Evolutionary conservation across 2,797 vertebrate species (phyloP), one percentile per base, ranked within the genome.

Genomic region (Rhinichthys osculus): DNA sequence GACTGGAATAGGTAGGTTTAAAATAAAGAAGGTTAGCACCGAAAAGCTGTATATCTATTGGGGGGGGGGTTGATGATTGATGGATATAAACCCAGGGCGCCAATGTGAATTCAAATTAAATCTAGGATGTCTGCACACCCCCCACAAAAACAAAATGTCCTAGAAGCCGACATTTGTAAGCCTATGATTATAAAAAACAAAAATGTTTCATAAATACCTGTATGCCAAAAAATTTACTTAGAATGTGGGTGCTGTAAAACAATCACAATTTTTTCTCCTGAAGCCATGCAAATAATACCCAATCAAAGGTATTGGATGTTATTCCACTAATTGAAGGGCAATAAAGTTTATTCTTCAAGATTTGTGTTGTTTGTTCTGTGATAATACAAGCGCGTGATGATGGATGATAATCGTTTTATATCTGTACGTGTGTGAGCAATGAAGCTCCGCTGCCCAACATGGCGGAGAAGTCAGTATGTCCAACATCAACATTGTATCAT

Each of bases 401-500:
- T 84, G 86, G 69, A 64, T 64, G 67, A 80, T 50, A 16, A 59
- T 71, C 0, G 62, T 72, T 76, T 76, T 59, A 35, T 50, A 78
- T 42, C 76, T 76, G 87, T 42, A 83, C 62, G 66, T 83, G 50
- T 30, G 40, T 54, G 47, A 10, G 44, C 52, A 57, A 35, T 47
- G 52, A 69, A 80, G 40, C 47, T 81, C 74, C 40, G 59, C 27
- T 21, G 78, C 64, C 14, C 82, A 90, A 85, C 81, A 81, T 84
- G 88, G 83, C 66, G 54, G 71, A 87, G 59, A 87, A 85, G 64
- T 59, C 83, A 6, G 76, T n/a, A 52, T 23, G 9, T 90, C 69
- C 85, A 89, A 84, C 84, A 90, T 84, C 84, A 74, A 81, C 88
- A 89, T 83, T 78, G 87, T 88, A 88, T 88, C 85, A 86, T 80